A percentile compares a stretch with the other conserved stretches of the same genome.
Evolutionary conservation across 2,797 vertebrate species (phyloP).

Genomic region (Sebastes vulpes): DNA sequence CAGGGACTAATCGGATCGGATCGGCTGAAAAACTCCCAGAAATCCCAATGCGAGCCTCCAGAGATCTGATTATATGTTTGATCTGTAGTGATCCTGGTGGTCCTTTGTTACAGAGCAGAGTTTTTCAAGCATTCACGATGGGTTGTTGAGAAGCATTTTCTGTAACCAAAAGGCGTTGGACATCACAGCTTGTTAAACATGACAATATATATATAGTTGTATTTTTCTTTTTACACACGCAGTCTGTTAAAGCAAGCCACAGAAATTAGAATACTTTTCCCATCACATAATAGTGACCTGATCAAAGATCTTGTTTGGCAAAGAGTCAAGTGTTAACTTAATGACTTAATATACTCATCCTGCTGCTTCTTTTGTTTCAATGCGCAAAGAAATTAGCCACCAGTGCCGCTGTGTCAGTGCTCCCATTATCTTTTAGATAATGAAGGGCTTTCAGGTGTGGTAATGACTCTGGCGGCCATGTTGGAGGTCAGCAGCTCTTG

Average conservation of each 20-base stretch:
- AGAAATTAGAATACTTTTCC: neutral
- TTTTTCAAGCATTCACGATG: neutral
- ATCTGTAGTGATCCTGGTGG: neutral
- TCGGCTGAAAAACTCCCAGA: neutral
- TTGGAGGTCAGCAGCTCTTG: neutral
- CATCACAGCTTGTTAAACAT: neutral
- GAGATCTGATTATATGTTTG: neutral
- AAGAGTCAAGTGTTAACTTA: neutral
- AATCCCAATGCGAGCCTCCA: neutral
- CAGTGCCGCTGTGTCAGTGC: neutral
- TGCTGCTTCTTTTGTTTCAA: neutral
- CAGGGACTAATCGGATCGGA: neutral
- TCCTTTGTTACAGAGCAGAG: neutral
- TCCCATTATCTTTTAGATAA: constrained; percentile 8
- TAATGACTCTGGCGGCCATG: neutral
- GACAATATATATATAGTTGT: neutral
- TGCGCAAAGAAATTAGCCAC: neutral
- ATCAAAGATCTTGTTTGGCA: neutral
- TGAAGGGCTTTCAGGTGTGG: neutral
- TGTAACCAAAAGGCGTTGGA: neutral
- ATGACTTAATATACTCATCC: neutral
- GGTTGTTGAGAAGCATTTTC: neutral
- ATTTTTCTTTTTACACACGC: neutral
- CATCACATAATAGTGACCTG: neutral
- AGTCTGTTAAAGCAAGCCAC: neutral